Percentiles rank a stretch among this genome's conserved stretches.
phyloP scores from a whole-genome alignment of 2,888 invertebrate genomes.

The Heteropelma amictum region DNA sequence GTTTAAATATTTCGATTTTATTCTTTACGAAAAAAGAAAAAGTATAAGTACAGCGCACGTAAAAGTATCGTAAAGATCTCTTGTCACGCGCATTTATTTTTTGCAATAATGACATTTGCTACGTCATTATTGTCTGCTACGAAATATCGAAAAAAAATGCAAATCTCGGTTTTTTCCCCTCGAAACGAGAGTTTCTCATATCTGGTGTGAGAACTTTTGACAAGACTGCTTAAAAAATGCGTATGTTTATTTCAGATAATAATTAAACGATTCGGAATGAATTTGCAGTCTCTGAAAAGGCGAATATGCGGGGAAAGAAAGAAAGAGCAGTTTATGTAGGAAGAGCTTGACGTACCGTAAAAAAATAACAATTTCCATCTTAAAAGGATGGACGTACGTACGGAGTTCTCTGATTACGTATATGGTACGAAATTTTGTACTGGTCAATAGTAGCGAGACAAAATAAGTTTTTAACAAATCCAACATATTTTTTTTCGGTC shows the following conservation, averaged over 20 bases:
- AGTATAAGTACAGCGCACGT: too few species aligned
- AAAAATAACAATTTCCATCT: background rate
- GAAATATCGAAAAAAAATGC: background rate
- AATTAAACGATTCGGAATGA: constrained; percentile 35
- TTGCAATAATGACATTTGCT: too few species aligned
- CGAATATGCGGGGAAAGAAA: constrained; percentile 17
- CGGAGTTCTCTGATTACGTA: background rate
- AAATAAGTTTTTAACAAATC: background rate
- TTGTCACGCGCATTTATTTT: too few species aligned
- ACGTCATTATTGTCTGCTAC: background rate
- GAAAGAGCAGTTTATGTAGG: background rate
- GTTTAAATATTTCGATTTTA: too few species aligned
- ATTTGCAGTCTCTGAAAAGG: constrained; percentile 26
- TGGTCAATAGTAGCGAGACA: background rate
- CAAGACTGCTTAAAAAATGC: background rate
- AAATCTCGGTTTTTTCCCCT: too few species aligned
- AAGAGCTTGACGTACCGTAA: constrained; percentile 9
- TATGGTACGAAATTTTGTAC: background rate
- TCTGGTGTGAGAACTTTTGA: background rate
- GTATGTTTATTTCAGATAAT: constrained; percentile 39
- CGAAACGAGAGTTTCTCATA: background rate
- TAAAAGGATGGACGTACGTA: constrained; percentile 9
- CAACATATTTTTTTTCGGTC: constrained; percentile 13
- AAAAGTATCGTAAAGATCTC: too few species aligned
- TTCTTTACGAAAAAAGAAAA: too few species aligned